Percentiles rank a stretch among this genome's conserved stretches.
Evolutionary conservation across 2,797 vertebrate genomes (phyloP).

Genomic region (Eulemur coronatus): DNA sequence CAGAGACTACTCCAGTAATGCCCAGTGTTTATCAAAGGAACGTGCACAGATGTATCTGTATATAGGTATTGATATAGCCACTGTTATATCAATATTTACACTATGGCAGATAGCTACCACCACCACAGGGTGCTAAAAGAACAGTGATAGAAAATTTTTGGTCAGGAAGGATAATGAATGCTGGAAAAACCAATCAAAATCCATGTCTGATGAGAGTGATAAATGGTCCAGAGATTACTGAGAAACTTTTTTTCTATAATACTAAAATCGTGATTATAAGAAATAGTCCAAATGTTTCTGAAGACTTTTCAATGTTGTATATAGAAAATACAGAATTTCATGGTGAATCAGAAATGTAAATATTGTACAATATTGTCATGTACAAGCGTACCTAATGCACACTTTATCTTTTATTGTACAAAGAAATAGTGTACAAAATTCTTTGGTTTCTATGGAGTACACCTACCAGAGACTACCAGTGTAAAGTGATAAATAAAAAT

Average conservation of each 20-base stretch:
- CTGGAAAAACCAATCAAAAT: slow-evolving; percentile 90
- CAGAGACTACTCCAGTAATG: slow-evolving; percentile 91
- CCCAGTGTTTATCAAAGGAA: slow-evolving; percentile 84
- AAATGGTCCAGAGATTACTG: slow-evolving; percentile 93
- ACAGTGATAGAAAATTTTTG: slow-evolving; percentile 86
- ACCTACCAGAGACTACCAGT: slow-evolving; percentile 92
- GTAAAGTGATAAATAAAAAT: slow-evolving; percentile 93
- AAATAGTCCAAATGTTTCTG: slow-evolving; percentile 99
- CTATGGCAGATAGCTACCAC: slow-evolving; percentile 82
- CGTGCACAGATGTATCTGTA: slow-evolving; percentile 81
- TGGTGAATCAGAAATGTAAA: slow-evolving; percentile 98
- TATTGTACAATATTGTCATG: slow-evolving; percentile 99
- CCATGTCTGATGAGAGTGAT: slow-evolving; percentile 87
- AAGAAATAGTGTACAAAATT: slow-evolving; percentile 97
- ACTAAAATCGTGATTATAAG: slow-evolving; percentile 91
- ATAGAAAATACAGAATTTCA: slow-evolving; percentile 99
- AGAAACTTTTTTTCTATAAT: slow-evolving; percentile 95
- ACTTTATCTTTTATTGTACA: slow-evolving; percentile 99
- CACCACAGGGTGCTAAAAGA: slow-evolving; percentile 89
- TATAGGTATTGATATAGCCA: slow-evolving; percentile 80
- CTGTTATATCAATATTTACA: slow-evolving; percentile 79
- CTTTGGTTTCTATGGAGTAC: slow-evolving; percentile 98
- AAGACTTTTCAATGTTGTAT: slow-evolving; percentile 99
- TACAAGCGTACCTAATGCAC: slow-evolving; percentile 99
- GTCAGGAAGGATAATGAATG: slow-evolving; percentile 86